Percentiles rank a stretch among this genome's conserved stretches.
These are phyloP conservation scores for Idaea straminata DNA, from an alignment of 2,888 invertebrate genomes.

Conservation along the genomic window DNA sequence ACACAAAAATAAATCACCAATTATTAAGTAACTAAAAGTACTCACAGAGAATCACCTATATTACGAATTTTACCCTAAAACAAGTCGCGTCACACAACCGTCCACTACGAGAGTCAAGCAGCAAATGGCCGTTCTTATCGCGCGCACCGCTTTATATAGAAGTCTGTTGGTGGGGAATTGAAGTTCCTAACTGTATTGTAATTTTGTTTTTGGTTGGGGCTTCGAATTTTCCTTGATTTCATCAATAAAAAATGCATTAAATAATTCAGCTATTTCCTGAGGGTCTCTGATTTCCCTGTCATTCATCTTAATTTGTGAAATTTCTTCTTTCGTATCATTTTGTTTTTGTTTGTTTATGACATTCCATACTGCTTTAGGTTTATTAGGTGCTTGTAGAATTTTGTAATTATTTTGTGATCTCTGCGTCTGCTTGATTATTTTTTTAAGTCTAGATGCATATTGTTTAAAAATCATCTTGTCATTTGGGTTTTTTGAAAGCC, in stretches of 20 bases:
- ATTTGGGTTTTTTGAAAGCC: conserved; percentile 9
- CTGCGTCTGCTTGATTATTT: conserved; percentile 5
- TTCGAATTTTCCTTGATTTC: conserved; percentile 4
- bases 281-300: conserved; percentile 6
- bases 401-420: conserved; percentile 4
- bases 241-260: conserved; percentile 13
- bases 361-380: conserved; percentile 8
- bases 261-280: conserved; percentile 10
- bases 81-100: too few relatives aligned
- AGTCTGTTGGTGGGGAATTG: too few relatives aligned
- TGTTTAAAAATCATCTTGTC: conserved; percentile 4
- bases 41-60: too few relatives aligned
- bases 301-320: conserved; percentile 8
- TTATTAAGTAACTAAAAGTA: too few relatives aligned
- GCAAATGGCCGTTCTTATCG: too few relatives aligned
- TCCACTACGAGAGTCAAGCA: too few relatives aligned
- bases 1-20: too few relatives aligned
- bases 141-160: too few relatives aligned
- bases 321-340: conserved; percentile 5
- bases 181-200: too few relatives aligned
- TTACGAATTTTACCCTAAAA: too few relatives aligned
- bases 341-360: conserved; percentile 8
- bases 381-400: conserved; percentile 7
- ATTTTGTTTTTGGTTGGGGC: background rate
- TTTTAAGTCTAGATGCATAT: conserved; percentile 2